Percentiles rank a stretch among this genome's conserved stretches.
These are phyloP conservation scores for Indicator indicator DNA, from an alignment of 2,113 vertebrate species.

Conservation along the genomic window DNA sequence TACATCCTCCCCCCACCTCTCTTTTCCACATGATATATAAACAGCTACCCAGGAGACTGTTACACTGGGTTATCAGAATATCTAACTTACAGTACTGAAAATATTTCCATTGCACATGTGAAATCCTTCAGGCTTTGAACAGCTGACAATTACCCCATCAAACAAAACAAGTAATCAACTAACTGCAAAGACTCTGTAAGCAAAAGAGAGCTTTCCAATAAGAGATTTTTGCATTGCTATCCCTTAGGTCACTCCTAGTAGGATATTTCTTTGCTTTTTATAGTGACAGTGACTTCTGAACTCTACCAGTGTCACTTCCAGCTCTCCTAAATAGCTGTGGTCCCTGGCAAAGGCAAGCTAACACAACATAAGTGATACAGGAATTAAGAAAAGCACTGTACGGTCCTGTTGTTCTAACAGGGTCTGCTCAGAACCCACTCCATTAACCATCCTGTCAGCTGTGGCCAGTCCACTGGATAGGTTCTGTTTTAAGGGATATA, in stretches of 20 bases:
- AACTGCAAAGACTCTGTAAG: neutral
- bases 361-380: neutral
- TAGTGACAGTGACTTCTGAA: neutral
- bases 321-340: neutral
- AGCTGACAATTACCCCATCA: neutral
- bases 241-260: neutral
- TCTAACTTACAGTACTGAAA: neutral
- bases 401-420: neutral
- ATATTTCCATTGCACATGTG: neutral
- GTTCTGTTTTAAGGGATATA: neutral
- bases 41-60: neutral
- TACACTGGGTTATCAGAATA: neutral
- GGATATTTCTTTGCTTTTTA: neutral
- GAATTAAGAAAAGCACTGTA: neutral
- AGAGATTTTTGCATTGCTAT: neutral
- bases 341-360: neutral
- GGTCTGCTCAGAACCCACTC: neutral
- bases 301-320: neutral
- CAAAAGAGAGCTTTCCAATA: neutral
- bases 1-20: neutral
- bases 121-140: neutral
- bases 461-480: neutral
- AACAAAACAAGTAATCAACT: neutral
- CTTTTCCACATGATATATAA: neutral
- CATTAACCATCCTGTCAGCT: neutral